These are phyloP conservation scores for Prosapia bicincta DNA, from an alignment of 2,888 invertebrate species.

Conservation along the genomic window DNA sequence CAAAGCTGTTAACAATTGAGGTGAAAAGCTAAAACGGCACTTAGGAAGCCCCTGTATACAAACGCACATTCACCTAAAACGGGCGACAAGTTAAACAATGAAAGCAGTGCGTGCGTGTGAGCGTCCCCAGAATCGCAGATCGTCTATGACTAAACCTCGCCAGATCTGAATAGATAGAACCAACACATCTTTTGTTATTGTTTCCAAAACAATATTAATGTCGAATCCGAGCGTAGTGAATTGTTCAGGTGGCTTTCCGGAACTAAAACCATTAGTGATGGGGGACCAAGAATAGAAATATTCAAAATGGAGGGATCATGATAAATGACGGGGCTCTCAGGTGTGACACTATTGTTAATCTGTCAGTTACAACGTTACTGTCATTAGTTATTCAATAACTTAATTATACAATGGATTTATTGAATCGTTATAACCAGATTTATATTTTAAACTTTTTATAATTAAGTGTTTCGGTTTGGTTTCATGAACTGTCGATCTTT, in stretches of 20 bases:
- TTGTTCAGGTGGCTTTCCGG: not conserved
- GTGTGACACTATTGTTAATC: not conserved
- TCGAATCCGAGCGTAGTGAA: not conserved
- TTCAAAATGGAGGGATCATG: not conserved
- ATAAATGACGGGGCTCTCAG: not conserved
- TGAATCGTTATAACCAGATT: not conserved
- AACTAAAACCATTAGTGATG: not conserved
- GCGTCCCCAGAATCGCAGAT: not conserved
- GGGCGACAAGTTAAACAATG: not conserved
- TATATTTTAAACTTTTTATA: not conserved
- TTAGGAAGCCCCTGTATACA: too few relatives aligned
- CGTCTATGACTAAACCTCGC: not conserved
- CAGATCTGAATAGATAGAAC: not conserved
- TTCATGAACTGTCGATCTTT: not conserved
- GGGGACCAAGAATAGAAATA: not conserved
- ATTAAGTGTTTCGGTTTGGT: not conserved
- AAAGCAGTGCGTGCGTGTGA: not conserved
- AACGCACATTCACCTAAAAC: too few relatives aligned
- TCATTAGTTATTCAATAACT: not conserved
- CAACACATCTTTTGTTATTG: not conserved
- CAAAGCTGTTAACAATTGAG: too few relatives aligned
- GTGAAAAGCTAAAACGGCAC: too few relatives aligned
- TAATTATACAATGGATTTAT: not conserved
- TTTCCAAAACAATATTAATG: not conserved
- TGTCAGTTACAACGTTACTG: not conserved